phyloP scores from a whole-genome alignment of 2,797 vertebrate genomes.

The Octomys mimax region DNA sequence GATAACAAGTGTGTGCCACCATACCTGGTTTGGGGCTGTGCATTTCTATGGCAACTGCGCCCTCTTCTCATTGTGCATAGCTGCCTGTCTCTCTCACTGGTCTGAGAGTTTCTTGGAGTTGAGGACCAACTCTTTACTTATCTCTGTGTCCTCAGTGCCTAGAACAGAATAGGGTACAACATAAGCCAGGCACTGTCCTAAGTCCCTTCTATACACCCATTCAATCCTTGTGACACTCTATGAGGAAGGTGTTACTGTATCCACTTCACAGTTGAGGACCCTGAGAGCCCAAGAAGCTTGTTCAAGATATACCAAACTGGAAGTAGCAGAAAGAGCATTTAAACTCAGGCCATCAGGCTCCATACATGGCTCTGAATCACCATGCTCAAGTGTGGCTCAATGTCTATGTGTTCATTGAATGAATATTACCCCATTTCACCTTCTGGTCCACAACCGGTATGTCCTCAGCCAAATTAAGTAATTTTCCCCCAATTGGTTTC shows the following conservation, averaged over 20 bases:
- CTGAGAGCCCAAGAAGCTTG: not conserved
- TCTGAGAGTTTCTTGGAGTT: conserved; percentile 22
- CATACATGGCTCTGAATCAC: not conserved
- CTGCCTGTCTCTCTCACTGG: not conserved
- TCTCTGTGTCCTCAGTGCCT: not conserved
- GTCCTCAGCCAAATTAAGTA: not conserved
- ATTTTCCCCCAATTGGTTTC: not conserved
- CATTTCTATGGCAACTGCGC: conserved; percentile 52
- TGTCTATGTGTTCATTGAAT: not conserved
- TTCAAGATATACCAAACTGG: not conserved
- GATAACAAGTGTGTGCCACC: not conserved
- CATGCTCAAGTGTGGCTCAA: not conserved
- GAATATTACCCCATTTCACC: not conserved
- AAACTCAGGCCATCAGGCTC: not conserved
- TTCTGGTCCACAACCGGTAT: not conserved
- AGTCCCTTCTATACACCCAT: not conserved
- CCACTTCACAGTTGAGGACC: conserved; percentile 27
- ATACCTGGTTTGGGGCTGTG: not conserved
- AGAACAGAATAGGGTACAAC: not conserved
- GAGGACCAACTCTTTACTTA: not conserved
- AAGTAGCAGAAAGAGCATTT: conserved; percentile 1
- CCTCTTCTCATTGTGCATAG: conserved; percentile 11
- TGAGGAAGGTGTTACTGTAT: not conserved
- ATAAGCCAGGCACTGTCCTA: not conserved
- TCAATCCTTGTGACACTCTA: not conserved